These are phyloP conservation scores for Sinocyclocheilus grahami DNA, from an alignment of 2,113 vertebrate genomes.

Conservation along the genomic window DNA sequence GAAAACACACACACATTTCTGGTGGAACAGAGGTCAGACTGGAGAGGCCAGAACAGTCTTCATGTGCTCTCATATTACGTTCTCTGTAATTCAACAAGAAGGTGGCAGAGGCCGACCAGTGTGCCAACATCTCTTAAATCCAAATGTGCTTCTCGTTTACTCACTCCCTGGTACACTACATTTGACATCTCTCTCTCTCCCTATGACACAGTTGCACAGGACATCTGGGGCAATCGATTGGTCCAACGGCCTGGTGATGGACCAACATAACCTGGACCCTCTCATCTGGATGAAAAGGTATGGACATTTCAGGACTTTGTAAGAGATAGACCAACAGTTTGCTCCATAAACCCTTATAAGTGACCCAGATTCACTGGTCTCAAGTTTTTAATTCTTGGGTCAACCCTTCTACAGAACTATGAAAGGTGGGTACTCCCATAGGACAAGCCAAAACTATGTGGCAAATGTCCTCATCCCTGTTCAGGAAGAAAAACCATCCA, in stretches of 20 bases:
- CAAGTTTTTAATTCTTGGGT: background rate
- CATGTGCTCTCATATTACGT: constrained; percentile 53
- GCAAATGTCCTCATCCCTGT: background rate
- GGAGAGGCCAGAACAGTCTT: constrained; percentile 43
- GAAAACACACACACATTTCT: constrained; percentile 23
- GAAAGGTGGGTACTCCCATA: background rate
- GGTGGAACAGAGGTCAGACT: constrained; percentile 26
- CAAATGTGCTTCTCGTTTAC: constrained; percentile 25
- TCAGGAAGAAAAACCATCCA: background rate
- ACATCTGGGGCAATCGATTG: background rate
- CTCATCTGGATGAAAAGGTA: background rate
- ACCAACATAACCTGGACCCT: background rate
- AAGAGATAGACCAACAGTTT: background rate
- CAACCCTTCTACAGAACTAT: background rate
- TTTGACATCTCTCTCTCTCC: constrained; percentile 4
- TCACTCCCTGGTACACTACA: background rate
- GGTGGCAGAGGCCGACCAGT: constrained; percentile 33
- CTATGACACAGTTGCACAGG: background rate
- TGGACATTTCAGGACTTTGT: background rate
- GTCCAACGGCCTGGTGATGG: background rate
- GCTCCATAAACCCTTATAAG: background rate
- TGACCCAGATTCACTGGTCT: background rate
- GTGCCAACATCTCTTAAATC: constrained; percentile 53
- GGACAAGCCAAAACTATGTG: background rate
- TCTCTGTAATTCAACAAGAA: constrained; percentile 18